Percentiles rank a stretch among this genome's conserved stretches.
Evolutionary conservation across 2,797 vertebrate genomes (phyloP).

Genomic region (Acanthurus lineatus): DNA sequence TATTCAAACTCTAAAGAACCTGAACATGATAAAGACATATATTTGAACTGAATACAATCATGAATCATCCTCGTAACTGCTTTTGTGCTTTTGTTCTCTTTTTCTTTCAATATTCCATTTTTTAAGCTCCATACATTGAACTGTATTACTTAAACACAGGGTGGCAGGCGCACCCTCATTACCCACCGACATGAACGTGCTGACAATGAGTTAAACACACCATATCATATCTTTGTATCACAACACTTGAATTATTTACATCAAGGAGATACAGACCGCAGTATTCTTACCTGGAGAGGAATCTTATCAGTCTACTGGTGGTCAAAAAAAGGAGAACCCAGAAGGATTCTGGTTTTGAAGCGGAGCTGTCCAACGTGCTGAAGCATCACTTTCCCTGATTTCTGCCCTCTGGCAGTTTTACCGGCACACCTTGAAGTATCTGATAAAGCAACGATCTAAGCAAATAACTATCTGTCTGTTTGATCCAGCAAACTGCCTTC

Average conservation of each 20-base stretch:
- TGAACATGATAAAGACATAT: not conserved
- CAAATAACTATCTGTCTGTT: not conserved
- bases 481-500: not conserved
- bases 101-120: not conserved
- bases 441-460: not conserved
- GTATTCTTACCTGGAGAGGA: conserved; percentile 9
- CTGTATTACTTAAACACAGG: not conserved
- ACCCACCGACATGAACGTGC: too few species aligned
- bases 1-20: not conserved
- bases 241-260: too few species aligned
- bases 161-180: conserved; percentile 7
- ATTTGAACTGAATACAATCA: not conserved
- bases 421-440: not conserved
- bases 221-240: not conserved
- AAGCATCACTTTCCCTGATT: conserved; percentile 5
- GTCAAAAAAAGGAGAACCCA: not conserved
- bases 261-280: not conserved
- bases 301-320: not conserved
- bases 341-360: not conserved
- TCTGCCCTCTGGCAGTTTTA: not conserved
- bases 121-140: not conserved
- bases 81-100: not conserved
- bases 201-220: not conserved
- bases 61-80: not conserved
- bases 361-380: conserved; percentile 38